Conservation (phyloP, 2,797 vertebrate genomes). For the Clarias platycephalus region DNA sequence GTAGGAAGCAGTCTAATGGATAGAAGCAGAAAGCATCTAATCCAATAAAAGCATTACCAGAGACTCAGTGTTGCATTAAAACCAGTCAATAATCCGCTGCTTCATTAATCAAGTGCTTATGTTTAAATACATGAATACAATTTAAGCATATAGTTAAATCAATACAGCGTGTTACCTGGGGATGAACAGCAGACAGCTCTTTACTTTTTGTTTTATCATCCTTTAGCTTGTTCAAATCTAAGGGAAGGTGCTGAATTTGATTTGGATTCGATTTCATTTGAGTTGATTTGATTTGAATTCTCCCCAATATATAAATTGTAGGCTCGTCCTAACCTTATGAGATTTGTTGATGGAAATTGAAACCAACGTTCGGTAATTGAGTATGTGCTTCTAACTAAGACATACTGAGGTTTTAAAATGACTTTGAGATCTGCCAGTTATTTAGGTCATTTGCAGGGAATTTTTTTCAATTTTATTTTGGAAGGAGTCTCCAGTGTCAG, state of each 20-base stretch:
- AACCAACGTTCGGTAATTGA: slow-evolving; percentile 1
- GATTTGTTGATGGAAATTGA: neutral
- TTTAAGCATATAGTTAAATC: slow-evolving; percentile 59
- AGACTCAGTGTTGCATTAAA: slow-evolving; percentile 59
- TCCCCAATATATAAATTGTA: neutral
- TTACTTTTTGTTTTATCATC: slow-evolving; percentile 4
- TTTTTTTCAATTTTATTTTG: neutral
- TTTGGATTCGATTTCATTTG: neutral
- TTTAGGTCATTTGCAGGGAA: neutral
- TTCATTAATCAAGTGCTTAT: slow-evolving; percentile 59
- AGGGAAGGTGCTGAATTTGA: neutral
- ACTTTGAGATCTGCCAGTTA: neutral
- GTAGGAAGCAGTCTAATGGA: slow-evolving; percentile 66
- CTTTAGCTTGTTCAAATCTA: neutral
- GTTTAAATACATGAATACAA: slow-evolving; percentile 65
- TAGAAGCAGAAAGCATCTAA: slow-evolving; percentile 52
- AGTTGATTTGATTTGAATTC: neutral
- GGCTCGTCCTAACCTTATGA: too few relatives aligned
- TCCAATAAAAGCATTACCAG: slow-evolving; percentile 59
- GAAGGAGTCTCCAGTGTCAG: neutral
- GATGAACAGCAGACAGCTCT: slow-evolving; percentile 23
- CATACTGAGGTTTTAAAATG: neutral
- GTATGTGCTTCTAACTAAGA: neutral
- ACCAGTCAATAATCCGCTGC: slow-evolving; percentile 58
- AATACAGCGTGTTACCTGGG: slow-evolving; percentile 57